These are phyloP conservation scores for Mactra quadrangularis DNA, from an alignment of 1,140 invertebrate genomes.

Conservation along the genomic window DNA sequence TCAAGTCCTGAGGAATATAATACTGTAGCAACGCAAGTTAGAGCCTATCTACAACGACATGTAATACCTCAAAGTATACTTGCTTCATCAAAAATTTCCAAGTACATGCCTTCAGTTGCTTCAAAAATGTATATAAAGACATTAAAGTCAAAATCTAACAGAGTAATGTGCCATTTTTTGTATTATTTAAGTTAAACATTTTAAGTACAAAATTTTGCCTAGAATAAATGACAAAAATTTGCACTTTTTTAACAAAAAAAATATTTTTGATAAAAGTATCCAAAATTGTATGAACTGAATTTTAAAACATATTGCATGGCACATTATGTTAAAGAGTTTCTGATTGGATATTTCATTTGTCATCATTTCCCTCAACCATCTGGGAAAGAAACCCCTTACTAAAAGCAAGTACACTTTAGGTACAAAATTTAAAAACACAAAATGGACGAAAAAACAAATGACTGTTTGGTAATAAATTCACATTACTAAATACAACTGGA, in stretches of 20 bases:
- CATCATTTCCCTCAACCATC: conserved; percentile 61
- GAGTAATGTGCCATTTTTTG: too few relatives aligned
- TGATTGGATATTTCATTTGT: conserved; percentile 36
- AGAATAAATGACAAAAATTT: too few relatives aligned
- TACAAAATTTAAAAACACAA: conserved; percentile 49
- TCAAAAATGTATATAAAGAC: conserved; percentile 43
- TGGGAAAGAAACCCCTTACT: conserved; percentile 58
- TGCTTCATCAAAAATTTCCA: conserved; percentile 57
- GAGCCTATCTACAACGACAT: conserved; percentile 47
- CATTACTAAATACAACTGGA: neutral
- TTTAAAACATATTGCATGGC: too few relatives aligned
- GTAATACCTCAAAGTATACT: conserved; percentile 61
- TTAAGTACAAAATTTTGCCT: too few relatives aligned
- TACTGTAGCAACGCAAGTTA: conserved; percentile 42
- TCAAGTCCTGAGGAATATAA: conserved; percentile 19
- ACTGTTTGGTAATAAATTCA: too few relatives aligned
- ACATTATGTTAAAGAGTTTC: too few relatives aligned
- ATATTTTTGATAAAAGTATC: too few relatives aligned
- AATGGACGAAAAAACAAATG: conserved; percentile 25
- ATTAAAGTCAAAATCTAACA: too few relatives aligned
- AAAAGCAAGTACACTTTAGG: conserved; percentile 63
- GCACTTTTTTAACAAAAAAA: too few relatives aligned
- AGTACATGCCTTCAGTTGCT: conserved; percentile 46
- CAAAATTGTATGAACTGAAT: too few relatives aligned
- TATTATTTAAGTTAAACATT: too few relatives aligned